Conservation (phyloP, 2,888 invertebrate genomes). For the Drosophila atroscutellata region DNA sequence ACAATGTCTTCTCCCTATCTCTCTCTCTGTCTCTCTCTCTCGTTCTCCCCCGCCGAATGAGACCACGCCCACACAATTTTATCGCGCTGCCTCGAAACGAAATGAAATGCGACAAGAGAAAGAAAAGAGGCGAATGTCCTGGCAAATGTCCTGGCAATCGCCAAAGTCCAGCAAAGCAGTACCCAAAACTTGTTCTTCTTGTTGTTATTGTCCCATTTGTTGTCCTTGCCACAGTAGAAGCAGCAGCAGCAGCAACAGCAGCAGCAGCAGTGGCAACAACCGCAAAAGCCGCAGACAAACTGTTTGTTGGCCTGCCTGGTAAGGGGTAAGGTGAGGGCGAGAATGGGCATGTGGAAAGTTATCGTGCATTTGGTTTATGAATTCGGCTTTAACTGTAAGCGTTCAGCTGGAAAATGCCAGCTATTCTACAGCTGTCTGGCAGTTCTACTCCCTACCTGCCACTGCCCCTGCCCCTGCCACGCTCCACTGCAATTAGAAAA, state of each 20-base stretch:
- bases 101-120: slow-evolving; percentile 24
- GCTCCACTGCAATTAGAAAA: slow-evolving; percentile 21
- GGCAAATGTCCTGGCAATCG: slow-evolving; percentile 31
- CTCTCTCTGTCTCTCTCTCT: background rate
- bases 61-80: slow-evolving; percentile 64
- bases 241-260: slow-evolving; percentile 10
- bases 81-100: slow-evolving; percentile 41
- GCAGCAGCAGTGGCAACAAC: slow-evolving; percentile 40
- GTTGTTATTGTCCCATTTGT: slow-evolving; percentile 16
- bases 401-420: slow-evolving; percentile 68
- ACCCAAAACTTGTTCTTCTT: slow-evolving; percentile 39
- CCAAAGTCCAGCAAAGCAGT: slow-evolving; percentile 22
- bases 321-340: background rate
- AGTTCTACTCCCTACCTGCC: background rate
- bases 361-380: slow-evolving; percentile 68
- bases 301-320: slow-evolving; percentile 31
- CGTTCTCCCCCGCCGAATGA: background rate
- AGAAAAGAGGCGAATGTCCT: slow-evolving; percentile 41
- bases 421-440: slow-evolving; percentile 23
- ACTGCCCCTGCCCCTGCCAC: background rate
- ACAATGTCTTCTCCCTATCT: slow-evolving; percentile 26
- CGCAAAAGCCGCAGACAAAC: slow-evolving; percentile 69
- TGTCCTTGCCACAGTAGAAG: slow-evolving; percentile 17
- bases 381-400: slow-evolving; percentile 67
- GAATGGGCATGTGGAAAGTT: slow-evolving; percentile 7